These are phyloP conservation scores for Scaptomyza hsui DNA, from an alignment of 1,140 invertebrate species.

Conservation along the genomic window DNA sequence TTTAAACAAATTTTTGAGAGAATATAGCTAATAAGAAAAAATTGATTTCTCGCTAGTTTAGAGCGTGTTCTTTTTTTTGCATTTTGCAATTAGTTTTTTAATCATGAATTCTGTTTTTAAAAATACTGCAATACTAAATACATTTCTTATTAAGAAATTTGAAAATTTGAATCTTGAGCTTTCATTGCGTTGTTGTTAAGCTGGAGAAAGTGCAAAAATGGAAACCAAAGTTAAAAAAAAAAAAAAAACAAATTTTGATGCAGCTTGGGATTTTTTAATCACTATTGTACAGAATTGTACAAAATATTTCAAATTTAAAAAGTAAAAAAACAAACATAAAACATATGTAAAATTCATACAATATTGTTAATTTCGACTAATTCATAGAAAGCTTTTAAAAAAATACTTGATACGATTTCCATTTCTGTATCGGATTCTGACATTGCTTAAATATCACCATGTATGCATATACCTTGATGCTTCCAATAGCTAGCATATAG, in stretches of 20 bases:
- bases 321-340: no score
- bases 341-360: background rate
- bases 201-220: slow-evolving; percentile 6
- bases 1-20: slow-evolving; percentile 57
- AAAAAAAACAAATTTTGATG: background rate
- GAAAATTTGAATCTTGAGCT: slow-evolving; percentile 31
- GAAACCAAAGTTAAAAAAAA: slow-evolving; percentile 2
- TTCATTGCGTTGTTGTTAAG: slow-evolving; percentile 16
- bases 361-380: background rate
- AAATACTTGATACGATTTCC: slow-evolving; percentile 22
- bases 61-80: slow-evolving; percentile 27
- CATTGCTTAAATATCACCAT: slow-evolving; percentile 48
- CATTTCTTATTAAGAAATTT: slow-evolving; percentile 58
- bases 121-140: slow-evolving; percentile 73
- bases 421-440: slow-evolving; percentile 14
- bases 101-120: slow-evolving; percentile 46
- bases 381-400: slow-evolving; percentile 2
- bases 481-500: slow-evolving; percentile 49
- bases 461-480: slow-evolving; percentile 30
- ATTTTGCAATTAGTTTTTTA: slow-evolving; percentile 41
- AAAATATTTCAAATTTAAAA: background rate
- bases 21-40: slow-evolving; percentile 63
- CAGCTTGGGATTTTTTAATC: background rate
- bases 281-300: background rate
- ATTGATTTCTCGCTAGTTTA: slow-evolving; percentile 59